These are phyloP conservation scores for Dissostichus mawsoni DNA, from an alignment of 2,113 vertebrate species.

Conservation along the genomic window DNA sequence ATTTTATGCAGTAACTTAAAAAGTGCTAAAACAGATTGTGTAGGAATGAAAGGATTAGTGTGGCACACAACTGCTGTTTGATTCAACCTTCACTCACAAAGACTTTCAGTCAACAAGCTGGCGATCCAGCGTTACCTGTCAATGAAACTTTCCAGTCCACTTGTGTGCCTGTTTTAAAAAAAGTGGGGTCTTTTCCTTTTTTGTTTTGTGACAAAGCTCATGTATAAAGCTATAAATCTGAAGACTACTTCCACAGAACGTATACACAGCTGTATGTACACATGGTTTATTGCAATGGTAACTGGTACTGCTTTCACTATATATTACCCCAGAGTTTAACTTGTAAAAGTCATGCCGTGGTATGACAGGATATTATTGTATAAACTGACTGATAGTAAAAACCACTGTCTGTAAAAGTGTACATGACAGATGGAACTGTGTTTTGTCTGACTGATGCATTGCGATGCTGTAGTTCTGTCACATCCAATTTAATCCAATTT, in stretches of 20 bases:
- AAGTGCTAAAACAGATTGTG: slow-evolving; percentile 62
- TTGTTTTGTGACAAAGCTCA: slow-evolving; percentile 10
- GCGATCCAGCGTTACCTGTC: slow-evolving; percentile 40
- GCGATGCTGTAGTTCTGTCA: background rate
- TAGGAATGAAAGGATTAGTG: slow-evolving; percentile 50
- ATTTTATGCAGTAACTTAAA: slow-evolving; percentile 49
- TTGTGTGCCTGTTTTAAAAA: slow-evolving; percentile 24
- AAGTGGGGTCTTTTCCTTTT: slow-evolving; percentile 12
- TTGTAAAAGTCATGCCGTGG: slow-evolving; percentile 23
- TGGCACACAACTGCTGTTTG: slow-evolving; percentile 57
- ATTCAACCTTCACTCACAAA: slow-evolving; percentile 41
- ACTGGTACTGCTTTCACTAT: slow-evolving; percentile 6
- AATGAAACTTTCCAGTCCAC: slow-evolving; percentile 19
- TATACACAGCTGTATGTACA: slow-evolving; percentile 16
- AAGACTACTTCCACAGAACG: background rate
- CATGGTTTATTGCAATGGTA: slow-evolving; percentile 32
- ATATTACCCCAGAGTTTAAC: slow-evolving; percentile 34
- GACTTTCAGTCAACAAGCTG: slow-evolving; percentile 40
- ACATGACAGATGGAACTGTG: background rate
- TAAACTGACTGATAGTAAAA: slow-evolving; percentile 30
- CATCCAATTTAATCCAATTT: background rate
- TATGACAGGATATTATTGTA: slow-evolving; percentile 32
- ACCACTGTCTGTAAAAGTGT: slow-evolving; percentile 25
- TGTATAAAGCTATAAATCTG: slow-evolving; percentile 18
- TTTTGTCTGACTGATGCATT: background rate